Percentiles rank a stretch among this genome's conserved stretches.
These are phyloP conservation scores for Paramacrobiotus metropolitanus DNA, from an alignment of 1,140 invertebrate genomes.

Conservation along the genomic window DNA sequence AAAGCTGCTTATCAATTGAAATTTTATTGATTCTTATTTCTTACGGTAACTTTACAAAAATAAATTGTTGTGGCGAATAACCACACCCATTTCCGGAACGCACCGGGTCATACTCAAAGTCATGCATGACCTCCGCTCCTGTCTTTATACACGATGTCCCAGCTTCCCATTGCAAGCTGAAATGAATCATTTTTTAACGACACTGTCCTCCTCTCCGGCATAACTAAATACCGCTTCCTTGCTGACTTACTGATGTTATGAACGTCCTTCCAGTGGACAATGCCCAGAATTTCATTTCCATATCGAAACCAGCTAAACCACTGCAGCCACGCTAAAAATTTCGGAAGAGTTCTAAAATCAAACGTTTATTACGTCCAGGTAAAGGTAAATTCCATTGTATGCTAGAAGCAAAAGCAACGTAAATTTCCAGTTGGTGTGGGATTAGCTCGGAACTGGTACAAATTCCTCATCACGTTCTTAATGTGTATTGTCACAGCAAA, in stretches of 20 bases:
- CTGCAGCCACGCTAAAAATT: conserved; percentile 68
- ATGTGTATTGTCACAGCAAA: neutral
- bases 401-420: no score
- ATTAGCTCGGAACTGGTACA: neutral
- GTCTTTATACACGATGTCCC: neutral
- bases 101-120: neutral
- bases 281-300: conserved; percentile 67
- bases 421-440: neutral
- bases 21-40: no score
- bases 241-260: conserved; percentile 30
- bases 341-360: conserved; percentile 45
- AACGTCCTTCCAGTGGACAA: conserved; percentile 72
- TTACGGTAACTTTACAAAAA: no score
- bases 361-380: conserved; percentile 5
- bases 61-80: no score
- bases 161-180: neutral
- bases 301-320: conserved; percentile 87
- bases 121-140: neutral
- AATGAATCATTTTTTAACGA: neutral
- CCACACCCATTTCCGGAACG: no score
- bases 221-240: neutral
- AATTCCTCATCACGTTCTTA: neutral
- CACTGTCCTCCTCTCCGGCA: neutral
- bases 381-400: neutral
- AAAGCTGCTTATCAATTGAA: no score